phyloP scores from a whole-genome alignment of 2,797 vertebrate genomes.

The Tiaroga cobitis region DNA sequence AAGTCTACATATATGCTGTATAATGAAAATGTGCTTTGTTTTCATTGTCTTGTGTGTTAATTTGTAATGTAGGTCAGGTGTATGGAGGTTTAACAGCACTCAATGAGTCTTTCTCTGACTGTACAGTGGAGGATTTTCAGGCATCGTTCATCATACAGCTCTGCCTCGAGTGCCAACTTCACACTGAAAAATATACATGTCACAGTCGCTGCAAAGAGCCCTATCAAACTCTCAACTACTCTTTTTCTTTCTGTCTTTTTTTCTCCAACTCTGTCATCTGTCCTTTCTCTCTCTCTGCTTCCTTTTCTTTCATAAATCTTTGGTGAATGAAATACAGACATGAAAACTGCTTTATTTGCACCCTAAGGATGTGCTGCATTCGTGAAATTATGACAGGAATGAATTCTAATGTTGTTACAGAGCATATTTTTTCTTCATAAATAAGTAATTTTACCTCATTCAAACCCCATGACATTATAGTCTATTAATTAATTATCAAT shows the following conservation, averaged over 20 bases:
- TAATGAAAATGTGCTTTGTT: not conserved
- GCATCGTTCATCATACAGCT: conserved; percentile 21
- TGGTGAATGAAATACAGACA: not conserved
- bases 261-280: not conserved
- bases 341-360: not conserved
- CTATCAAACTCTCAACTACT: conserved; percentile 4
- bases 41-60: not conserved
- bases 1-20: not conserved
- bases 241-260: not conserved
- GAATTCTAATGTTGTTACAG: not conserved
- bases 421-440: not conserved
- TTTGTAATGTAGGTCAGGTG: conserved; percentile 3
- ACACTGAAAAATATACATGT: conserved; percentile 49
- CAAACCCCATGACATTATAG: not conserved
- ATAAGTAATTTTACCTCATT: not conserved
- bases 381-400: not conserved
- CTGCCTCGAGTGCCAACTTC: conserved; percentile 26
- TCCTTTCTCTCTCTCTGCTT: not conserved
- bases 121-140: not conserved
- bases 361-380: not conserved
- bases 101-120: conserved; percentile 20
- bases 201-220: conserved; percentile 44
- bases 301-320: too few species aligned
- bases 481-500: not conserved
- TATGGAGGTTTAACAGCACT: not conserved